These are phyloP conservation scores for Rana temporaria DNA, from an alignment of 2,113 vertebrate genomes.

Conservation along the genomic window DNA sequence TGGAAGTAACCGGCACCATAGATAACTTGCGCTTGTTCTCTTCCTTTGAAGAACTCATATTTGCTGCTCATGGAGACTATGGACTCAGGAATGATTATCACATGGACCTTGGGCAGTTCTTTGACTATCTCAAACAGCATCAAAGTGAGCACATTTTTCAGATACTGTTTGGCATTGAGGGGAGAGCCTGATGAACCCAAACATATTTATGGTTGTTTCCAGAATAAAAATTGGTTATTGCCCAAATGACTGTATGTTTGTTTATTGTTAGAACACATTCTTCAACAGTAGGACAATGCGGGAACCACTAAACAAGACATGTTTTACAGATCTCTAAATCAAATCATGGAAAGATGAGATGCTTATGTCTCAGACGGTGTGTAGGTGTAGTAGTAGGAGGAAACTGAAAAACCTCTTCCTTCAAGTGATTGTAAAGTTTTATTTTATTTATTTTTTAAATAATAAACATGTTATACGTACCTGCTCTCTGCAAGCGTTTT, in stretches of 20 bases:
- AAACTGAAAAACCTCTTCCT: too few species aligned
- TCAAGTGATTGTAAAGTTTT: too few species aligned
- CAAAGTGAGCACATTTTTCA: conserved; percentile 70
- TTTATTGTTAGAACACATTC: too few species aligned
- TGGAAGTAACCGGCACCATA: conserved; percentile 61
- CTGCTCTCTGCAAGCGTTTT: too few species aligned
- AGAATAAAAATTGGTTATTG: background rate
- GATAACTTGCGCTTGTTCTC: conserved; percentile 67
- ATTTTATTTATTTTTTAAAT: too few species aligned
- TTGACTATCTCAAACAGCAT: conserved; percentile 74
- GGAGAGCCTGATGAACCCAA: conserved; percentile 61
- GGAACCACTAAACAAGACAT: too few species aligned
- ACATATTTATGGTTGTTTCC: background rate
- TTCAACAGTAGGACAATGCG: too few species aligned
- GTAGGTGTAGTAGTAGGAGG: too few species aligned
- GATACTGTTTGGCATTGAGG: conserved; percentile 77
- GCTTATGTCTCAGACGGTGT: too few species aligned
- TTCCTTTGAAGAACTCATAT: conserved; percentile 75
- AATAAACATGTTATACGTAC: too few species aligned
- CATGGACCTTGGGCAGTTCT: conserved; percentile 79
- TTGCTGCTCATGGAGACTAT: conserved; percentile 75
- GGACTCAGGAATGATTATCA: conserved; percentile 79
- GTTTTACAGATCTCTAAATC: too few species aligned
- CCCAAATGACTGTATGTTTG: background rate
- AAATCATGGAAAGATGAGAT: too few species aligned